Conservation (phyloP, 2,113 vertebrate species). For the Pluvianellus socialis region DNA sequence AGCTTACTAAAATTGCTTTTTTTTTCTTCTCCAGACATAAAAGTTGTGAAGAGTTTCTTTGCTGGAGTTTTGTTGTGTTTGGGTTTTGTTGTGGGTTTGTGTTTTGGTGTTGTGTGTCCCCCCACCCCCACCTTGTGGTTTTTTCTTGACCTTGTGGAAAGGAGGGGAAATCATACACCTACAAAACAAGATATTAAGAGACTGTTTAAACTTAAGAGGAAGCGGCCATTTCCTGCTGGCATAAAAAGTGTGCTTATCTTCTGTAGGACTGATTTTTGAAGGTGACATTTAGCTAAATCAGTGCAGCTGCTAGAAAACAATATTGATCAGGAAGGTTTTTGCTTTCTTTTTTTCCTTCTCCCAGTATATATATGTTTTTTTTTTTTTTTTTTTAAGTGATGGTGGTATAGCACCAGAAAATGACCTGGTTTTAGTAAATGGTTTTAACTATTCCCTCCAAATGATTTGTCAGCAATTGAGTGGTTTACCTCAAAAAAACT, state of each 20-base stretch:
- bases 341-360: neutral
- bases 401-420: neutral
- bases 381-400: neutral
- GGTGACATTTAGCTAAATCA: neutral
- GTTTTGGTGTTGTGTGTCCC: neutral
- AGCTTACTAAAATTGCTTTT: neutral
- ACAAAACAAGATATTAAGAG: neutral
- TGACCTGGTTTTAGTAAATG: neutral
- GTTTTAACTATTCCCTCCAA: neutral
- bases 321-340: neutral
- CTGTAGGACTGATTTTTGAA: neutral
- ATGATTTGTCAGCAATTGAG: neutral
- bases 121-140: accelerated
- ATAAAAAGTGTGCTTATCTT: neutral
- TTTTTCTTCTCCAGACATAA: neutral
- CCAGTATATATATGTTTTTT: neutral
- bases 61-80: neutral
- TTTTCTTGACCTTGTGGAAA: neutral
- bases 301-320: neutral
- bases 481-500: neutral
- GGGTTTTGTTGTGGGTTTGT: neutral
- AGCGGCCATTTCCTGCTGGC: neutral
- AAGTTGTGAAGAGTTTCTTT: neutral
- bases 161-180: neutral
- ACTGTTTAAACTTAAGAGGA: neutral